phyloP scores from a whole-genome alignment of 1,140 invertebrate genomes.

The Zaprionus taronus region DNA sequence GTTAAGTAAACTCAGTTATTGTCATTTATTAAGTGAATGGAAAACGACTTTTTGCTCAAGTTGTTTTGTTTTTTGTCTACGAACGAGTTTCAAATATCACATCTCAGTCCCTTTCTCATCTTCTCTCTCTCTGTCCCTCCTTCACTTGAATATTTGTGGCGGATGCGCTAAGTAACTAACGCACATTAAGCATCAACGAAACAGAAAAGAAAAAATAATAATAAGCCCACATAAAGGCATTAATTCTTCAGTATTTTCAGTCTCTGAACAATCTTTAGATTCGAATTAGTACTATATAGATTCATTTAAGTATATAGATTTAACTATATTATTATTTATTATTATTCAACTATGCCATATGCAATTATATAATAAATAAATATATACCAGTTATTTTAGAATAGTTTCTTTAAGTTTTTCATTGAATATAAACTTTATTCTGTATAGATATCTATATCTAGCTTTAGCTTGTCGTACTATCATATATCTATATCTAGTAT shows the following conservation, averaged over 20 bases:
- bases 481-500: background rate
- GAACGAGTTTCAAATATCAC: constrained; percentile 48
- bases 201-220: constrained; percentile 31
- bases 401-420: background rate
- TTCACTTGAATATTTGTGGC: background rate
- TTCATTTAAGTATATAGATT: background rate
- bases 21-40: constrained; percentile 79
- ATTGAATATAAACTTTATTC: background rate
- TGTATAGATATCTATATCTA: background rate
- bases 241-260: constrained; percentile 31
- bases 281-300: background rate
- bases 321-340: too few species aligned
- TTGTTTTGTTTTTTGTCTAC: constrained; percentile 32
- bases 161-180: constrained; percentile 16
- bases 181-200: constrained; percentile 25
- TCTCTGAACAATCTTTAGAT: constrained; percentile 11
- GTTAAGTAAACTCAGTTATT: constrained; percentile 77
- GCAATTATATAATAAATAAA: too few species aligned
- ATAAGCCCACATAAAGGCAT: constrained; percentile 55
- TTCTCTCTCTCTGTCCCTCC: constrained; percentile 17
- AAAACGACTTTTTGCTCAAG: constrained; percentile 64
- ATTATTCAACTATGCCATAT: too few species aligned
- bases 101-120: constrained; percentile 29
- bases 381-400: background rate
- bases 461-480: background rate